Percentiles rank a stretch among this genome's conserved stretches.
These are phyloP conservation scores for Hypsopygia costalis DNA, from an alignment of 2,888 invertebrate species.

Conservation along the genomic window DNA sequence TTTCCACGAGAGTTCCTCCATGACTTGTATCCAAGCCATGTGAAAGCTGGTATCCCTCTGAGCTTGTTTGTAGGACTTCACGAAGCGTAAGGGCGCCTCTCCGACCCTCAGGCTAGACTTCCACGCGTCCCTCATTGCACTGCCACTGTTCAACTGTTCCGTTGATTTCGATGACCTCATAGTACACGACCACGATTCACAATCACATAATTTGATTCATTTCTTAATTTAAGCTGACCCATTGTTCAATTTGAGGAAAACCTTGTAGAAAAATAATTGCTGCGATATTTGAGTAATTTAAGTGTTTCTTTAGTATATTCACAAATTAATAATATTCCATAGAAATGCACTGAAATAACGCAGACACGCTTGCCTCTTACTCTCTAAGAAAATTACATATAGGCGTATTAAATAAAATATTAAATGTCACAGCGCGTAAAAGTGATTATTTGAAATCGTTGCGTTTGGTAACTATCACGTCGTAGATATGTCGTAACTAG, in stretches of 20 bases:
- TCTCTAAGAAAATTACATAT: no score
- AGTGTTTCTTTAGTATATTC: no score
- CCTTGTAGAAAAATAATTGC: conserved; percentile 1
- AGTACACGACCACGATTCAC: conserved; percentile 10
- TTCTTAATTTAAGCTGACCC: background rate
- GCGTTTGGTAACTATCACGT: conserved; percentile 2
- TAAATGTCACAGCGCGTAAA: background rate
- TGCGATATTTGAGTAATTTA: conserved; percentile 3
- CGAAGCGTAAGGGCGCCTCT: background rate
- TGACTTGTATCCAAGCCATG: conserved; percentile 57
- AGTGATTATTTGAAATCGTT: background rate
- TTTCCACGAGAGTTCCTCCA: conserved; percentile 61
- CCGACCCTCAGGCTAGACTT: background rate
- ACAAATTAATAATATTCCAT: no score
- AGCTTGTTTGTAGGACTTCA: background rate
- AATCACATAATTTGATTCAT: background rate
- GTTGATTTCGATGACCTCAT: conserved; percentile 36
- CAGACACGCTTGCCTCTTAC: no score
- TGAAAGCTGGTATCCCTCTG: conserved; percentile 37
- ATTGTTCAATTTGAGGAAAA: background rate
- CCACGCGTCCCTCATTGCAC: conserved; percentile 24
- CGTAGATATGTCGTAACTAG: conserved; percentile 11
- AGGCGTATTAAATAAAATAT: no score
- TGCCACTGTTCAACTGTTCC: conserved; percentile 30
- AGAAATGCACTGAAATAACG: no score